A percentile compares a stretch with the other conserved stretches of the same genome.
phyloP scores from a whole-genome alignment of 2,888 invertebrate genomes.

The Eupithecia pulchellata region DNA sequence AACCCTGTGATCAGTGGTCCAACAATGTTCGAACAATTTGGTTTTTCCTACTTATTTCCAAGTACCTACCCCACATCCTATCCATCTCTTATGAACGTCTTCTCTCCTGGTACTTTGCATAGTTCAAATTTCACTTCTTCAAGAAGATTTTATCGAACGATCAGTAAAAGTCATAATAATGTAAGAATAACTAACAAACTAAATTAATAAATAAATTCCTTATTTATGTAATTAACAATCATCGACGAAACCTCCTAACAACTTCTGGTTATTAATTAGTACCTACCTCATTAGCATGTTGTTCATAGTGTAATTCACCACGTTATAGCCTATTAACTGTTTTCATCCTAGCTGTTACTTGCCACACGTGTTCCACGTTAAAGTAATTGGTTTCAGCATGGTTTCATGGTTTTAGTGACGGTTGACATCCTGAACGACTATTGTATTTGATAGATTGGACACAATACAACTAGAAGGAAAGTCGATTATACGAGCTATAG shows the following conservation, averaged over 20 bases:
- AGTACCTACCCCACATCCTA: no score
- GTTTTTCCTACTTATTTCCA: no score
- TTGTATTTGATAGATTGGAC: not conserved
- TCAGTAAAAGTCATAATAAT: not conserved
- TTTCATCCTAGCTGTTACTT: not conserved
- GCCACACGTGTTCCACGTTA: not conserved
- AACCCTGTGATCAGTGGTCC: no score
- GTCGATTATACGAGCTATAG: no score
- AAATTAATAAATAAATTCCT: no score
- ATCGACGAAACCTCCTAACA: not conserved
- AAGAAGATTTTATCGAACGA: not conserved
- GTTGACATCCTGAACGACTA: no score
- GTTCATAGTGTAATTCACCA: not conserved
- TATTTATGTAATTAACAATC: no score
- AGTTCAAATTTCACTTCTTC: no score
- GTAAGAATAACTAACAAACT: not conserved
- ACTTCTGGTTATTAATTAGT: not conserved
- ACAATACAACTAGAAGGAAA: not conserved
- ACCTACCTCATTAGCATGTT: not conserved
- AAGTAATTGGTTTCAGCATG: not conserved
- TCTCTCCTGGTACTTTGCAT: not conserved
- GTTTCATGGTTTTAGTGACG: no score
- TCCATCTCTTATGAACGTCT: no score
- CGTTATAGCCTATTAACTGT: slow-evolving; percentile 2
- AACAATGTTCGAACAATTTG: no score